phyloP scores from a whole-genome alignment of 1,140 invertebrate species.

The Battus philenor region DNA sequence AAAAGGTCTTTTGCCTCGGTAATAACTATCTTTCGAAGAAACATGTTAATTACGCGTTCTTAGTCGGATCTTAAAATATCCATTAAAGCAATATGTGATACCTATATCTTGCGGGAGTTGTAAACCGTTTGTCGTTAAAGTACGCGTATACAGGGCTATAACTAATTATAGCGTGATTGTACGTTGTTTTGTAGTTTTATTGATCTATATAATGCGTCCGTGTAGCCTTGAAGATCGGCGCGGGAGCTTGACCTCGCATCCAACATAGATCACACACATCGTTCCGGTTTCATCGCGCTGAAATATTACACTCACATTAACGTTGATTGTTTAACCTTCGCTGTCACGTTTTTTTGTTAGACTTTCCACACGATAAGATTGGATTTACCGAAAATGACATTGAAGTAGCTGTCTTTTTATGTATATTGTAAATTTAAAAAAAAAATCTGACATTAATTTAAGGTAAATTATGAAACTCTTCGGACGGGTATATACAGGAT shows the following conservation, averaged over 20 bases:
- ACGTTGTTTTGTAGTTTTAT: slow-evolving; percentile 25
- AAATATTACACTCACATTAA: slow-evolving; percentile 38
- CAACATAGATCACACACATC: slow-evolving; percentile 32
- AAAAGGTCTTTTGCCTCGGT: slow-evolving; percentile 6
- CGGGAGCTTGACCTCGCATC: slow-evolving; percentile 31
- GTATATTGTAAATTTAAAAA: too few species aligned
- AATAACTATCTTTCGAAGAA: neutral
- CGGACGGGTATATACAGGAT: too few species aligned
- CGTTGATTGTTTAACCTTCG: slow-evolving; percentile 31
- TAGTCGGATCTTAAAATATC: slow-evolving; percentile 5
- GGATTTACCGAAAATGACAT: slow-evolving; percentile 7
- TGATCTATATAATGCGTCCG: slow-evolving; percentile 23
- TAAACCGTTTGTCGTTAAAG: slow-evolving; percentile 11
- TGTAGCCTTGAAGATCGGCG: slow-evolving; percentile 24
- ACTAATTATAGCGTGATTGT: slow-evolving; percentile 18
- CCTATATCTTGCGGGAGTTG: too few species aligned
- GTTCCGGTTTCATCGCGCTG: slow-evolving; percentile 31
- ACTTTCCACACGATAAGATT: slow-evolving; percentile 2
- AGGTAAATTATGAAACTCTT: too few species aligned
- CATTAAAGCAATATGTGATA: neutral
- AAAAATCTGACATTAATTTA: too few species aligned
- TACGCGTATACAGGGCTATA: neutral
- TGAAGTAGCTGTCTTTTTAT: too few species aligned
- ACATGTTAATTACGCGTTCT: slow-evolving; percentile 5
- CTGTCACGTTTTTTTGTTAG: slow-evolving; percentile 21